phyloP scores from a whole-genome alignment of 2,113 vertebrate species.

The Forbesichthys agassizii region DNA sequence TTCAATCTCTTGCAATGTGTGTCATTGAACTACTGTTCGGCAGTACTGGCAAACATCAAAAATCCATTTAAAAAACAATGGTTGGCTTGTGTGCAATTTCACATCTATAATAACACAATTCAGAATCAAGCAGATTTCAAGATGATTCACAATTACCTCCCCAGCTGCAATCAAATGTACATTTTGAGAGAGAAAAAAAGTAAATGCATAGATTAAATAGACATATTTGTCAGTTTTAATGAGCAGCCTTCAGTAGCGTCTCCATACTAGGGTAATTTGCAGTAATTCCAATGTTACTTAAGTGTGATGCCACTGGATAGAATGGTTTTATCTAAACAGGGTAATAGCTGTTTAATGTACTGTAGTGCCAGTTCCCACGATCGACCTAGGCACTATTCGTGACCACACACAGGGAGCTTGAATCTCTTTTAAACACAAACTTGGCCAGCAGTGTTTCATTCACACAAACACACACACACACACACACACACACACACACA shows the following conservation, averaged over 20 bases:
- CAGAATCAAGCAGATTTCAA: conserved; percentile 47
- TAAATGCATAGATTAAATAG: conserved; percentile 52
- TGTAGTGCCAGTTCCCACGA: conserved; percentile 69
- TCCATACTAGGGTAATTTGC: conserved; percentile 19
- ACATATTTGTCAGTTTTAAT: conserved; percentile 25
- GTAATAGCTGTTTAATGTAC: conserved; percentile 75
- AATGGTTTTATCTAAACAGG: conserved; percentile 47
- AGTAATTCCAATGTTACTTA: conserved; percentile 45
- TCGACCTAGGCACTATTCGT: conserved; percentile 47
- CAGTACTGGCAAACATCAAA: conserved; percentile 40
- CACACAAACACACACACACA: conserved; percentile 21
- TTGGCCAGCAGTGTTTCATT: neutral
- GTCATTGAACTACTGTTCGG: conserved; percentile 1
- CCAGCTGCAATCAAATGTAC: conserved; percentile 21
- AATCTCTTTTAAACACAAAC: conserved; percentile 7
- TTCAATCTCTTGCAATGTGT: conserved; percentile 15
- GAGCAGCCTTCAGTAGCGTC: conserved; percentile 31
- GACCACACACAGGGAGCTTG: conserved; percentile 52
- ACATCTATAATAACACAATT: conserved; percentile 42
- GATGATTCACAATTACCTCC: neutral
- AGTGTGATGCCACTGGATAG: conserved; percentile 59
- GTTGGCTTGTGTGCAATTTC: conserved; percentile 39
- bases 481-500: conserved; percentile 1
- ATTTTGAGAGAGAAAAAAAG: conserved; percentile 38
- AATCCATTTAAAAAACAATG: conserved; percentile 41